phyloP scores from a whole-genome alignment of 2,797 vertebrate genomes.

The Peromyscus attwateri region DNA sequence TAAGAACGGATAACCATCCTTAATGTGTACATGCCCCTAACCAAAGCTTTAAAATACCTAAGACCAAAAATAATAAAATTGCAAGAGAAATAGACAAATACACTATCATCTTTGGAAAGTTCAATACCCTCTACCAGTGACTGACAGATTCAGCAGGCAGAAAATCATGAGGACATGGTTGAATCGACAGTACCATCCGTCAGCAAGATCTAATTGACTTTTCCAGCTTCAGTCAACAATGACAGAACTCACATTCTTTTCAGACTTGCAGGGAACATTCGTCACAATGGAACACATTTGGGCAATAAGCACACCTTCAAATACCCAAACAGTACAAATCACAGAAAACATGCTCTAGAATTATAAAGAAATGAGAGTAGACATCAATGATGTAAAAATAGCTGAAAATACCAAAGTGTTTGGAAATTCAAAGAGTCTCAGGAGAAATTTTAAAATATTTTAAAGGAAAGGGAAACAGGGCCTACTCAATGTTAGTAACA shows the following conservation, averaged over 20 bases:
- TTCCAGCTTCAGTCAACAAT: constrained; percentile 52
- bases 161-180: constrained; percentile 62
- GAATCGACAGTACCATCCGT: constrained; percentile 38
- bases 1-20: neutral
- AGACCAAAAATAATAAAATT: constrained; percentile 46
- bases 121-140: constrained; percentile 50
- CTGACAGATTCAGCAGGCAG: constrained; percentile 58
- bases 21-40: neutral
- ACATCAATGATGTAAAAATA: neutral
- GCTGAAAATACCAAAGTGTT: neutral
- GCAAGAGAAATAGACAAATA: constrained; percentile 46
- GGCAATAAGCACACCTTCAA: constrained; percentile 8
- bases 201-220: constrained; percentile 59
- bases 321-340: constrained; percentile 16
- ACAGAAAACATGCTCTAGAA: neutral
- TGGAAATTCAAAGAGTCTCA: constrained; percentile 13
- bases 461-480: neutral
- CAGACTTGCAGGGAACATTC: constrained; percentile 22
- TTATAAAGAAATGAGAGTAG: neutral
- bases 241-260: constrained; percentile 33
- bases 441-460: constrained; percentile 30
- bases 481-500: neutral
- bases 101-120: constrained; percentile 2
- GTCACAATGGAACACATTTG: neutral
- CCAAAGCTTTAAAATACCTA: neutral